phyloP scores from a whole-genome alignment of 2,888 invertebrate species.

The Molorchus minor region DNA sequence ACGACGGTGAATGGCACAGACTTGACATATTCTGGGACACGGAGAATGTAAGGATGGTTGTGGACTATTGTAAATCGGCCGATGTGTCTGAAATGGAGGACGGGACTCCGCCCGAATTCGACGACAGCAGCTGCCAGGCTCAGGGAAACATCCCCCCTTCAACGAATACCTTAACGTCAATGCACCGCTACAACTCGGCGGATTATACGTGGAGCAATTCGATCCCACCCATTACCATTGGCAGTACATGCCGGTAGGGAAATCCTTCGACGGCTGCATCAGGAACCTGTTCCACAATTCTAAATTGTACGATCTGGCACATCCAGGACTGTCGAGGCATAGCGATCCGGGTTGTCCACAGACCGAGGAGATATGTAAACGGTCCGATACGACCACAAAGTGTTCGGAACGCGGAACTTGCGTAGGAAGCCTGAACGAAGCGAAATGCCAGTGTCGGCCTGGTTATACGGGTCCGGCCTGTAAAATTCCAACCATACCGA shows the following conservation, averaged over 20 bases:
- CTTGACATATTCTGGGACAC: constrained; percentile 96
- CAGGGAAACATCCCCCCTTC: constrained; percentile 91
- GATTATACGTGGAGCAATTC: constrained; percentile 85
- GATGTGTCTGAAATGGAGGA: constrained; percentile 90
- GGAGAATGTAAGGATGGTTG: constrained; percentile 90
- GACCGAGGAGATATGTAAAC: constrained; percentile 91
- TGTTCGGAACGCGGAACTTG: constrained; percentile 97
- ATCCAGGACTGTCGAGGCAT: constrained; percentile 87
- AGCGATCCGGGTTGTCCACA: constrained; percentile 92
- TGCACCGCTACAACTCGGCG: constrained; percentile 94
- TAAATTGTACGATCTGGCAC: constrained; percentile 93
- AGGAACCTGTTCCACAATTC: constrained; percentile 96
- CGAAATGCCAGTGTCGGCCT: constrained; percentile 92
- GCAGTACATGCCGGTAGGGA: constrained; percentile 89
- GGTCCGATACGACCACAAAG: constrained; percentile 83
- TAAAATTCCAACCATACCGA: constrained; percentile 84
- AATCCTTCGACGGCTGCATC: constrained; percentile 96
- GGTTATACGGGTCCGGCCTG: constrained; percentile 95
- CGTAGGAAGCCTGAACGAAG: constrained; percentile 88
- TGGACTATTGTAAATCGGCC: constrained; percentile 92
- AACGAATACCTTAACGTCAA: constrained; percentile 96
- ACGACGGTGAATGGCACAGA: constrained; percentile 98
- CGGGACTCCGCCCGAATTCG: constrained; percentile 87
- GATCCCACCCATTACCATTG: constrained; percentile 89
- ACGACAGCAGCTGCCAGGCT: constrained; percentile 90